Percentiles rank a stretch among this genome's conserved stretches.
Conservation (phyloP, 2,113 vertebrate species). For the Seriola quinqueradiata region DNA sequence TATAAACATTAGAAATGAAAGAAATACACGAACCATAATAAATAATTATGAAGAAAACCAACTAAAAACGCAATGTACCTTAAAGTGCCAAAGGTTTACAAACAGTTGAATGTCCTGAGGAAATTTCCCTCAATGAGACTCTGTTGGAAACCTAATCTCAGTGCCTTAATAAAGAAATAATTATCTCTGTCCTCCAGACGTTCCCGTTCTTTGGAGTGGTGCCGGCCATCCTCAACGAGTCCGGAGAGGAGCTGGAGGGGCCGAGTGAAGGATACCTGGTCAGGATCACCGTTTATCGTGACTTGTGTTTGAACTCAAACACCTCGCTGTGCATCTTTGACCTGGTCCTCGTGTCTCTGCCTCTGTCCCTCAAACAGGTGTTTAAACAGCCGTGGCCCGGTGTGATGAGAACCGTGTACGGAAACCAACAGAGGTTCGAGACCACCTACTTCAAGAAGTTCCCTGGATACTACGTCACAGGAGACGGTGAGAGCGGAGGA, state of each 20-base stretch:
- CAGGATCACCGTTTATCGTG: slow-evolving; percentile 25
- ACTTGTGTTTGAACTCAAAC: background rate
- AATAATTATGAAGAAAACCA: no score
- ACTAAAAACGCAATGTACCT: no score
- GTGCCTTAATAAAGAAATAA: no score
- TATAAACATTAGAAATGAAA: no score
- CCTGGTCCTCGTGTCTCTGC: background rate
- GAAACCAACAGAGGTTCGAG: slow-evolving; percentile 93
- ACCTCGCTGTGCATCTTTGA: background rate
- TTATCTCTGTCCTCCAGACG: slow-evolving; percentile 80
- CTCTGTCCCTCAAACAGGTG: slow-evolving; percentile 82
- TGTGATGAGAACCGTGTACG: slow-evolving; percentile 93
- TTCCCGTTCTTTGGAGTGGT: slow-evolving; percentile 97
- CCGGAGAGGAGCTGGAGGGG: slow-evolving; percentile 95
- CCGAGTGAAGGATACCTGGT: slow-evolving; percentile 97
- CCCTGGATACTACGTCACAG: slow-evolving; percentile 96
- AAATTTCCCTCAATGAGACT: no score
- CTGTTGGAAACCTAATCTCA: no score
- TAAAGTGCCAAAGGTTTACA: no score
- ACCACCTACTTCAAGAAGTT: slow-evolving; percentile 96
- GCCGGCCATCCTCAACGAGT: slow-evolving; percentile 95
- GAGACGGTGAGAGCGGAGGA: slow-evolving; percentile 88
- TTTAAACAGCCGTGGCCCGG: slow-evolving; percentile 99
- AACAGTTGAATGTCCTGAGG: no score
- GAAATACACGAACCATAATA: no score